phyloP scores from a whole-genome alignment of 2,113 vertebrate genomes.

The Pygoscelis antarcticus region DNA sequence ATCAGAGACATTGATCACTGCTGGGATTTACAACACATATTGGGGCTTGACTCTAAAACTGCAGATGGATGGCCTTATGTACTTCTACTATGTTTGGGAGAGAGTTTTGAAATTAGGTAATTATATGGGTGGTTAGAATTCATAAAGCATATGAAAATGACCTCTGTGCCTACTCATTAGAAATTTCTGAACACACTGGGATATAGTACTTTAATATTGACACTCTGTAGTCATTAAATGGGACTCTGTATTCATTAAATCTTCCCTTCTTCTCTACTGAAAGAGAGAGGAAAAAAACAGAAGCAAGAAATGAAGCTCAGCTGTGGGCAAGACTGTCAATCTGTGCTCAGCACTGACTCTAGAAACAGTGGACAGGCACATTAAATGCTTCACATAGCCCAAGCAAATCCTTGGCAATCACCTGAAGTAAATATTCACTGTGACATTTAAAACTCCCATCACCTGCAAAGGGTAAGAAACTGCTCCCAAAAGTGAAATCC shows the following conservation, averaged over 20 bases:
- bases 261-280: neutral
- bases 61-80: neutral
- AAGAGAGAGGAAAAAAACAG: neutral
- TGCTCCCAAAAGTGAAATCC: neutral
- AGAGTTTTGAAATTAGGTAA: constrained; percentile 16
- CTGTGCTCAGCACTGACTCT: neutral
- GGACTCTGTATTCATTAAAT: neutral
- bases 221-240: neutral
- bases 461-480: neutral
- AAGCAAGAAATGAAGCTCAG: neutral
- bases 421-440: neutral
- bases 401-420: neutral
- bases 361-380: neutral
- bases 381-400: neutral
- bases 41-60: neutral
- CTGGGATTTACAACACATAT: neutral
- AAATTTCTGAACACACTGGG: neutral
- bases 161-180: neutral
- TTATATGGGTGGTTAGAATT: constrained; percentile 11
- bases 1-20: neutral
- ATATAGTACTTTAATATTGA: neutral
- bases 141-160: constrained; percentile 23
- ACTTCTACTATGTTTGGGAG: neutral
- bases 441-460: neutral
- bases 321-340: neutral